phyloP scores from a whole-genome alignment of 2,888 invertebrate species.

The Phaedon cochleariae region DNA sequence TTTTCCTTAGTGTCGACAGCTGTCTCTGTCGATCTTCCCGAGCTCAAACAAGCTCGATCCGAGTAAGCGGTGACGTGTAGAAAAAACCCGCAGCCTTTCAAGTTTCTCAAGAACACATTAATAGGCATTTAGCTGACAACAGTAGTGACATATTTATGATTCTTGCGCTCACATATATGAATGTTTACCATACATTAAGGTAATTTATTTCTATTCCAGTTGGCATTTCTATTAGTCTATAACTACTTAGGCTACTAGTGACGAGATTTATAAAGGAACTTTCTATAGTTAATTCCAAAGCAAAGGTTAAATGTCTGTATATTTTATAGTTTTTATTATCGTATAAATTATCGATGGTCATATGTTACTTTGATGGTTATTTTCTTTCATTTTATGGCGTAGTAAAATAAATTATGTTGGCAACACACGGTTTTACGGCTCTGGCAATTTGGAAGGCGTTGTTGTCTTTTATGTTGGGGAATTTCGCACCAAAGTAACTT shows the following conservation, averaged over 20 bases:
- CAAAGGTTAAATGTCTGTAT: slow-evolving; percentile 56
- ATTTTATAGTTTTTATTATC: slow-evolving; percentile 54
- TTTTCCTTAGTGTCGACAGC: slow-evolving; percentile 43
- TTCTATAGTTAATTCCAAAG: slow-evolving; percentile 55
- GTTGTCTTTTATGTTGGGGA: slow-evolving; percentile 36
- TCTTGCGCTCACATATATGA: slow-evolving; percentile 62
- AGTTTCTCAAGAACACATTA: slow-evolving; percentile 63
- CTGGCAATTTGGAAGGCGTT: slow-evolving; percentile 26
- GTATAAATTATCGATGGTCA: slow-evolving; percentile 50
- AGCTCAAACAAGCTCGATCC: slow-evolving; percentile 27
- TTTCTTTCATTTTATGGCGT: slow-evolving; percentile 44
- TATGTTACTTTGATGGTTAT: slow-evolving; percentile 51
- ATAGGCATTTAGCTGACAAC: slow-evolving; percentile 64
- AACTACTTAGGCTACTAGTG: slow-evolving; percentile 59
- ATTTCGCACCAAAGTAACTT: slow-evolving; percentile 34
- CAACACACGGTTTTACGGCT: slow-evolving; percentile 43
- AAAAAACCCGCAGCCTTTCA: slow-evolving; percentile 51
- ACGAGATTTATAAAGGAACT: slow-evolving; percentile 56
- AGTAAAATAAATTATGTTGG: slow-evolving; percentile 43
- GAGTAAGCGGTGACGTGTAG: slow-evolving; percentile 46
- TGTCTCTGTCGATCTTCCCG: slow-evolving; percentile 37
- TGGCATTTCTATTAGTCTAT: slow-evolving; percentile 64
- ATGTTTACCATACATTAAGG: slow-evolving; percentile 64
- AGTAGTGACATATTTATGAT: slow-evolving; percentile 64
- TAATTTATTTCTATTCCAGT: slow-evolving; percentile 62